phyloP scores from a whole-genome alignment of 2,797 vertebrate genomes.

The Siniperca undulata region DNA sequence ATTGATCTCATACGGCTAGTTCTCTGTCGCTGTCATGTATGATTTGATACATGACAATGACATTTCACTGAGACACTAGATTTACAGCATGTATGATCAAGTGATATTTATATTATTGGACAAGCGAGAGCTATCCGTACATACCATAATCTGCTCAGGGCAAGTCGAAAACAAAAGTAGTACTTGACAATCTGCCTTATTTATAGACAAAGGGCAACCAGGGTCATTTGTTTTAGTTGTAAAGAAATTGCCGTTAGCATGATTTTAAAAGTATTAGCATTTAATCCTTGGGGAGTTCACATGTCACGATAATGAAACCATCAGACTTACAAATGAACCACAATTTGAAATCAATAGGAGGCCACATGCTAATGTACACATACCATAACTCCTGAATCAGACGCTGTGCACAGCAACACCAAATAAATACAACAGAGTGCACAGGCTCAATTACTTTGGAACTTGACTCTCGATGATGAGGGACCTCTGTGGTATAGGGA shows the following conservation, averaged over 20 bases:
- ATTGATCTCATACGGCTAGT: constrained; percentile 38
- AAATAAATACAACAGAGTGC: constrained; percentile 41
- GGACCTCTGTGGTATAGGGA: constrained; percentile 44
- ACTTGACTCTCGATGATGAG: constrained; percentile 37
- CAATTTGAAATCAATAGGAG: constrained; percentile 71
- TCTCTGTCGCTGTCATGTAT: constrained; percentile 47
- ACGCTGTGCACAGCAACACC: constrained; percentile 4
- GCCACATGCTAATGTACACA: constrained; percentile 40
- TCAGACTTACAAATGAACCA: constrained; percentile 54
- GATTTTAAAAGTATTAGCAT: constrained; percentile 25
- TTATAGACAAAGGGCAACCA: constrained; percentile 30
- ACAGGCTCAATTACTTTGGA: constrained; percentile 41
- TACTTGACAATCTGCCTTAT: constrained; percentile 26
- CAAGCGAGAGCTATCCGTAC: constrained; percentile 40
- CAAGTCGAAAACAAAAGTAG: constrained; percentile 30
- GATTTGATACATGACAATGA: constrained; percentile 54
- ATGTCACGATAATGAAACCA: constrained; percentile 47
- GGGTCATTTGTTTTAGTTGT: constrained; percentile 31
- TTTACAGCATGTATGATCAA: constrained; percentile 43
- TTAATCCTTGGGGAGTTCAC: constrained; percentile 40
- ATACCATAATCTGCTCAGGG: constrained; percentile 39
- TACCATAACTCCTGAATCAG: constrained; percentile 34
- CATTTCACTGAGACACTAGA: constrained; percentile 28
- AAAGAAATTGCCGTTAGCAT: constrained; percentile 29
- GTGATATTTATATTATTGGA: constrained; percentile 50